Evolutionary conservation across 2,797 vertebrate species (phyloP), one percentile per base, ranked within the genome.

Genomic region (Schizothorax lantsangensis): DNA sequence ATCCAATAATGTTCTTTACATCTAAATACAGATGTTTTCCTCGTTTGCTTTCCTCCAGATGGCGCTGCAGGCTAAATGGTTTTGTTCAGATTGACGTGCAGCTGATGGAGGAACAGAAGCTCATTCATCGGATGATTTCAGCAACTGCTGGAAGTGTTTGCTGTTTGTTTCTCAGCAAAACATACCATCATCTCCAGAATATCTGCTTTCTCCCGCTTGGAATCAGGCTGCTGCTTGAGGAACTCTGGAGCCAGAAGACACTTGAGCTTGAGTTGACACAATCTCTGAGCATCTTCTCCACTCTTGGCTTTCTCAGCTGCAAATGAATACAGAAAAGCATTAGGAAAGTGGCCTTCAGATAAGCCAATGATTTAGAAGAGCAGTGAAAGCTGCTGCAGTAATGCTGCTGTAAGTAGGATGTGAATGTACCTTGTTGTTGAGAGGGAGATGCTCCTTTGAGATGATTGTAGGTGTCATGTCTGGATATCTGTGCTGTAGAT

Each of bases 191-290:
- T 36, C 33, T 23, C 36, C 68, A 40, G 93, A 88, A 96, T 93
- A 86, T 95, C 96, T 0, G 96, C 95, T 92, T 96, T 96, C 91
- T 96, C 95, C 91, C 95, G 93, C 92, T n/a, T 62, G 59, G 38
- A 40, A 7, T 40, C 38, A 40, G 38, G 38, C 38, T 40, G 38
- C 23, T 62, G 59, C 23, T 59, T 59, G 23, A 59, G 93, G 89
- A 38, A 4, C 49, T 78, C 64, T 93, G 91, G 19, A 94, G 86
- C 88, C 72, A 30, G 8, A 43, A 43, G 40, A 43, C 40, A 43
- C n/a, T 49, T 2, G 43, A 74, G 89, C 89, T 52, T 15, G 49
- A 49, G 49, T 17, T 54, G 15, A 64, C 14, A 43, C 23, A 5
- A 64, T 79, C n/a, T 43, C 8, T 43, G 40, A 2, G 40, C 40